Base-by-base conservation (phyloP, 2,113 vertebrate species). In the Calidris pugnax region DNA sequence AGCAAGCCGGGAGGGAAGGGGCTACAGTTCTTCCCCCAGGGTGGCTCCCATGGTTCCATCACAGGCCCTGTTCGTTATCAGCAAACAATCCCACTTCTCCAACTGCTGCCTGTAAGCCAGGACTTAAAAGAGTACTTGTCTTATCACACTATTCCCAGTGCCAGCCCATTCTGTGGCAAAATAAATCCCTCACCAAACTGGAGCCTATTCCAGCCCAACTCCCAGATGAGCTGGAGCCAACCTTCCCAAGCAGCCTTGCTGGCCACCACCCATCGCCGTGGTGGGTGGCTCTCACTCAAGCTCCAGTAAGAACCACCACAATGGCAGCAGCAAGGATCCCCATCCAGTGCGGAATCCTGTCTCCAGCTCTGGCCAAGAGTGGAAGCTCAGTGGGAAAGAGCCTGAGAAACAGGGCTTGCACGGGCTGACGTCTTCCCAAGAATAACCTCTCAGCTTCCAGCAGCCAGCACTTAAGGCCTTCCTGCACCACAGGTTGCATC, bases 401-500 rank as follows among this genome's bases (percentile, higher is more conserved):
- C 51, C 56, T 14, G 50, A 51, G 73, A 79, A 64, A 56, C 30
- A 71, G 30, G 50, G 80, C 73, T 95, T 18, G 10, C 68, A 74
- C 41, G 81, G 63, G 69, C 69, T 78, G 47, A 79, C 51, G 66
- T 35, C 60, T 12, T 96, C 95, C 87, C 93, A 94, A 67, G 80
- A 97, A 95, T 4, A 88, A 86, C 41, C 75, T 66, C 83, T 71
- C 71, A 63, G 75, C 91, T 92, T 90, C 79, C 92, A 90, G 85
- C 83, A 88, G 73, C 30, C 78, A 80, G 83, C 85, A 88, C 79
- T 96, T 93, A 45, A 73, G 83, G 48, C 91, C 86, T 67, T 95
- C 89, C 91, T 89, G 84, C 87, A 91, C 93, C 5, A 6, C 66
- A 48, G 93, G 94, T 27, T 96, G 87, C 94, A 96, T 93, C 89